Evolutionary conservation across 2,888 invertebrate genomes (phyloP).

Genomic region (Chrysotoxum bicinctum): DNA sequence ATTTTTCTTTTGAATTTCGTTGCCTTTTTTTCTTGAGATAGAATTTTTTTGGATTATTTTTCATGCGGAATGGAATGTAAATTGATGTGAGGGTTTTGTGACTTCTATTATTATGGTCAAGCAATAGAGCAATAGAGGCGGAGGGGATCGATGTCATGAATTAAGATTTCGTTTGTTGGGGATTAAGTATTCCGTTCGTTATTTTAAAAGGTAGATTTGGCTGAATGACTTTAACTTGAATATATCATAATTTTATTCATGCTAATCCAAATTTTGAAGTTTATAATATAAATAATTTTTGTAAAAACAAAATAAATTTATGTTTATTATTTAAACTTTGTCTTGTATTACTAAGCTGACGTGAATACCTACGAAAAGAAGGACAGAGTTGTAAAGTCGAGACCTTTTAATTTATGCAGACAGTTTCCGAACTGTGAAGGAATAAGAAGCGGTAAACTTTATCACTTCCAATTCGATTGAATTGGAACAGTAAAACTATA

Average conservation of each 20-base stretch:
- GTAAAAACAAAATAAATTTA: no score
- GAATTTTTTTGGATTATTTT: constrained; percentile 57
- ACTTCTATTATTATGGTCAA: constrained; percentile 41
- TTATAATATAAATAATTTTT: no score
- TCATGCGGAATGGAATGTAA: constrained; percentile 72
- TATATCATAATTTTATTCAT: not conserved
- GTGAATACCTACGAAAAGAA: no score
- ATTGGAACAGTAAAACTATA: no score
- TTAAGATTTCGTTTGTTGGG: constrained; percentile 42
- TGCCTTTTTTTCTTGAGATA: constrained; percentile 34
- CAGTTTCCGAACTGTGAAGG: no score
- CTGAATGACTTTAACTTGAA: not conserved
- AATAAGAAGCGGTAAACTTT: no score
- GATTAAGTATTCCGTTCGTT: constrained; percentile 30
- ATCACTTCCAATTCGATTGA: no score
- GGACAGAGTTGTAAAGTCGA: no score
- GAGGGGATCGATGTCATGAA: constrained; percentile 40
- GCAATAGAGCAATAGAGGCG: not conserved
- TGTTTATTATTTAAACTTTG: no score
- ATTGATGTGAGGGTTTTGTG: constrained; percentile 62
- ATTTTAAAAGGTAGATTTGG: not conserved
- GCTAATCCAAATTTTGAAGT: no score
- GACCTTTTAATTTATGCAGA: no score
- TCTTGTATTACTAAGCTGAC: no score
- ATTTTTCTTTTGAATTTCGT: constrained; percentile 32